Percentiles rank a stretch among this genome's conserved stretches.
Conservation (phyloP, 2,113 vertebrate genomes). For the Carlito syrichta region DNA sequence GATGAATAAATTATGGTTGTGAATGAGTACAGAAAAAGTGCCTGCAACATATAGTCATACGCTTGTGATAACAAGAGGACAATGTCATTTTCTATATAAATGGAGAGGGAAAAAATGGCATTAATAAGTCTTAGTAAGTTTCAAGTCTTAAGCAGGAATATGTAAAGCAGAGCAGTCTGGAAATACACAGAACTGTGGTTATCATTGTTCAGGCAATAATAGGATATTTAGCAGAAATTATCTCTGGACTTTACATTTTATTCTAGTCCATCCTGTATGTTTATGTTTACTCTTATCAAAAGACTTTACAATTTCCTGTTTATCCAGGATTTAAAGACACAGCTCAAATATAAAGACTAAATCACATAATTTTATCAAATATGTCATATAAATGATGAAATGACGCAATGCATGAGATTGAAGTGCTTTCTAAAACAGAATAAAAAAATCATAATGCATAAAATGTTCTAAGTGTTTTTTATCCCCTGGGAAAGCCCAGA, state of each 20-base stretch:
- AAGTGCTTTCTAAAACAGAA: constrained; percentile 14
- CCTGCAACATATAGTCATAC: background rate
- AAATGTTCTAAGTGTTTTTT: constrained; percentile 11
- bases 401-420: background rate
- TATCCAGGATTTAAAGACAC: constrained; percentile 34
- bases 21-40: background rate
- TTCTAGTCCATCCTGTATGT: background rate
- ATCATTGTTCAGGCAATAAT: background rate
- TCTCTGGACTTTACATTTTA: background rate
- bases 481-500: background rate
- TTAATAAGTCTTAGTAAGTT: background rate
- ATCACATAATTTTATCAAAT: constrained; percentile 16
- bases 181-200: background rate
- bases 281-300: background rate
- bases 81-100: background rate
- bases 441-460: constrained; percentile 6
- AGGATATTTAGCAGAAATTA: background rate
- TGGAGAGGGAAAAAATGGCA: background rate
- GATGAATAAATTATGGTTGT: constrained; percentile 56
- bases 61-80: constrained; percentile 16
- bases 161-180: background rate
- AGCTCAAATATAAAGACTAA: background rate
- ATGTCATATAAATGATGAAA: background rate
- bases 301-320: background rate
- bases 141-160: background rate